A percentile compares a stretch with the other conserved stretches of the same genome.
phyloP scores from a whole-genome alignment of 2,888 invertebrate genomes.

The Dryadula phaetusa region DNA sequence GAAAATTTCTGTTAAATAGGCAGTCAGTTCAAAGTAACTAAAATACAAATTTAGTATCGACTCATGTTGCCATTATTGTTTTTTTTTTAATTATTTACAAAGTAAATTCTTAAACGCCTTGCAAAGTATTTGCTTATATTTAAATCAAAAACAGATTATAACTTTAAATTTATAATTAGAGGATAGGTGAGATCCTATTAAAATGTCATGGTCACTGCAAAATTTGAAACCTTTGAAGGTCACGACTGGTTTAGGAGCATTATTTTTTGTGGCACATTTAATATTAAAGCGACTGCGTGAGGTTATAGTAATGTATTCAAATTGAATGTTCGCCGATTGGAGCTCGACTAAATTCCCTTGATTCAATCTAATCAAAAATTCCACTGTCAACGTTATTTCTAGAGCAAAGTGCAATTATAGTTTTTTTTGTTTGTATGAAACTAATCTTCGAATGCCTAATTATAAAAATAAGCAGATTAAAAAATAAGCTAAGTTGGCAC shows the following conservation, averaged over 20 bases:
- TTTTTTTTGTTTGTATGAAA: slow-evolving; percentile 8
- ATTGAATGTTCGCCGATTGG: slow-evolving; percentile 37
- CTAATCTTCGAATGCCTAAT: neutral
- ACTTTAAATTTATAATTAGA: slow-evolving; percentile 9
- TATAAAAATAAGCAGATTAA: too few species aligned
- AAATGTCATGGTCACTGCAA: slow-evolving; percentile 58
- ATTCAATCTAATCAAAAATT: slow-evolving; percentile 34
- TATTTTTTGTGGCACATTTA: slow-evolving; percentile 41
- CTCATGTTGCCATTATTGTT: neutral
- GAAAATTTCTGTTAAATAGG: neutral
- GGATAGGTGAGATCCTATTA: slow-evolving; percentile 39
- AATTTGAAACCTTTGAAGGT: slow-evolving; percentile 46
- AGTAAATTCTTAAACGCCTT: neutral
- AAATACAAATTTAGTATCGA: neutral
- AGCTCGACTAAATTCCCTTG: slow-evolving; percentile 25
- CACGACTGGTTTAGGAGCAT: slow-evolving; percentile 41
- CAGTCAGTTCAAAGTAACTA: neutral
- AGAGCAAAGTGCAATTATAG: slow-evolving; percentile 21
- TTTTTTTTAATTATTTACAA: neutral
- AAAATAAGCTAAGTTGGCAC: neutral
- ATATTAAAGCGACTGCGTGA: slow-evolving; percentile 28
- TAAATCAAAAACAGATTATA: neutral
- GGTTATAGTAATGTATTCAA: slow-evolving; percentile 38
- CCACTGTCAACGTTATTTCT: neutral
- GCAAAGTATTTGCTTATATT: neutral